Evolutionary conservation across 2,797 vertebrate genomes (phyloP), one percentile per base, ranked within the genome.

Genomic region (Sylvia borin): DNA sequence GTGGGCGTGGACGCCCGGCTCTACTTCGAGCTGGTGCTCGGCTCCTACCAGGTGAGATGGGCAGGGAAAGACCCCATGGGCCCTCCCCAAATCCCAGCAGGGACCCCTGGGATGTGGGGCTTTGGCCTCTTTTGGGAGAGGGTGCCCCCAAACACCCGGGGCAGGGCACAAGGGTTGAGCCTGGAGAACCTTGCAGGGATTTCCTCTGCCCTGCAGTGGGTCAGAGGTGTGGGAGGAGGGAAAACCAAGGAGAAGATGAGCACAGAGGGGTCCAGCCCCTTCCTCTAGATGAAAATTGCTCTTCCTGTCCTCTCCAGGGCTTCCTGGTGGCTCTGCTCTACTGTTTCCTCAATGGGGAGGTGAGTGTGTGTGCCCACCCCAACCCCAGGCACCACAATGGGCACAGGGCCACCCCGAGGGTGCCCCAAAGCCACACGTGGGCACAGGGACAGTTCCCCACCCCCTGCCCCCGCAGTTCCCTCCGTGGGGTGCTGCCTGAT

Each of bases 301-400:
- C 48, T 31, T 54, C 54, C 24, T 47, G 73, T 42, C 75, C 94
- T 71, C 96, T 95, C n/a, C 96, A 99, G 99, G 99, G 99, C 18
- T 99, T 99, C 87, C 98, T 99, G 80, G 99, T 99, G 95, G 98
- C 98, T 36, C 97, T 99, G 65, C 98, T 99, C 9, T 99, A 99
- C 96, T 99, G 99, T 75, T 99, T 99, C 97, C 98, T 99, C 96
- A 99, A 99, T 1, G 98, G 98, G 96, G 99, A 99, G 98, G 99
- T 99, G 96, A 94, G 98, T 48, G 7, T 32, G 25, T 25, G 34
- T 38, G 34, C 16, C 26, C 60, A 58, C 0, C 19, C 67, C 25
- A 16, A 4, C 20, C 36, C 31, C 1, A 4, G 65, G 32, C 65
- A 26, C 36, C 32, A 36, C 11, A 11, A 3, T 1, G 14, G 54